Base-by-base conservation (phyloP, 2,888 invertebrate genomes). In the Reticulitermes lucifugus region DNA sequence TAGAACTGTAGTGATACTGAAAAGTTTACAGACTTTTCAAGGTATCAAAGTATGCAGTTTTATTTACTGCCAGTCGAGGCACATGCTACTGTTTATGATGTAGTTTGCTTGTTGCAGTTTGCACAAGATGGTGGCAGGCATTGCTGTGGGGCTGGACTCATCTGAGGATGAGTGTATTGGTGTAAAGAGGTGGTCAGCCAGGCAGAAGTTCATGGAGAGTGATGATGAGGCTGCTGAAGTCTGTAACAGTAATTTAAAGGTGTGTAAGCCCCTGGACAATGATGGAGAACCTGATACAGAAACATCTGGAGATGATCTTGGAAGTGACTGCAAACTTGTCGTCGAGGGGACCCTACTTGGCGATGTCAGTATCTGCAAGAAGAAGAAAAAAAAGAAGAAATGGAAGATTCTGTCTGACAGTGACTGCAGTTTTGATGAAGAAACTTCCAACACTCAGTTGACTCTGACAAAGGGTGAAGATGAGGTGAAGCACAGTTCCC, bases 401-500 rank as follows among this genome's bases (percentile, higher is more conserved):
- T 65, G 65, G 65, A 65, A 65, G 25, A 65, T 65, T 65, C n/a
- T 65, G 25, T 6, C n/a, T n/a, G 65, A 65, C 25, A 65, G 25
- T 25, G 65, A 65, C 12, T 65, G 65, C 65, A 65, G 65, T n/a
- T 65, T 6, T 4, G 65, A 65, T 65, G 65, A 65, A 25, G 65
- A 65, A 25, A n/a, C 65, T n/a, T n/a, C n/a, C 25, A 65, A 10
- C 4, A 25, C 6, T n/a, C 25, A 25, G 6, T 65, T 65, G 65
- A 25, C n/a, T n/a, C 5, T 65, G 14, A 4, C 55, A 65, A 65
- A 65, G 65, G 14, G 12, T 65, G 65, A n/a, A 46, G 46, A 92
- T 87, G 91, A 91, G 88, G 14, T 41, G n/a, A 25, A 12, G 25
- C 65, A 25, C 9, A 25, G 25, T 65, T 25, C 65, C 6, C n/a